Evolutionary conservation across 2,888 invertebrate species (phyloP).

Genomic region (Lagria hirta): DNA sequence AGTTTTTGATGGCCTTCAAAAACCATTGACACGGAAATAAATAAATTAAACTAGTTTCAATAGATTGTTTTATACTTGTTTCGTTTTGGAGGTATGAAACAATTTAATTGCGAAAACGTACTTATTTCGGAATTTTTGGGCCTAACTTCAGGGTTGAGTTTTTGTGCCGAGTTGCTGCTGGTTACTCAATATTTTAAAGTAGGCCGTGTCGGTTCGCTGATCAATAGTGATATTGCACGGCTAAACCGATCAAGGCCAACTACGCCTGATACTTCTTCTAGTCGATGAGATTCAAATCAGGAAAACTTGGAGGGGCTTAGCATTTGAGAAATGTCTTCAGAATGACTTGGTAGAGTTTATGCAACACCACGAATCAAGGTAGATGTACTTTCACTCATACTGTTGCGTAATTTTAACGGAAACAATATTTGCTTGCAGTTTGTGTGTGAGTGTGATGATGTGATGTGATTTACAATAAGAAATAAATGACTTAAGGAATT

Average conservation of each 20-base stretch:
- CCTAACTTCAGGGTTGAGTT: constrained; percentile 1
- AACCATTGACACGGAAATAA: no score
- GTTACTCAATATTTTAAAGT: constrained; percentile 32
- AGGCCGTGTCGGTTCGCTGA: constrained; percentile 32
- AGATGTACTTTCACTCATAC: constrained; percentile 46
- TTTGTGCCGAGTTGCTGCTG: constrained; percentile 3
- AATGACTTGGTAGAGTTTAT: constrained; percentile 34
- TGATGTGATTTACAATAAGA: no score
- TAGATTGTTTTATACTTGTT: no score
- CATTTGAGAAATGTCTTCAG: constrained; percentile 25
- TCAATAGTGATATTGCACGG: constrained; percentile 25
- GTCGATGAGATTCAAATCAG: constrained; percentile 18
- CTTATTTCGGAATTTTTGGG: no score
- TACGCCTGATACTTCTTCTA: constrained; percentile 24
- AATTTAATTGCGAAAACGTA: no score
- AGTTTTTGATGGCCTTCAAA: no score
- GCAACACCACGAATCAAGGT: constrained; percentile 44
- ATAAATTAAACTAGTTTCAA: no score
- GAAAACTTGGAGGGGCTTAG: constrained; percentile 7
- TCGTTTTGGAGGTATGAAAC: no score
- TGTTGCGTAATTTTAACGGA: constrained; percentile 40
- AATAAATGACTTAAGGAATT: no score
- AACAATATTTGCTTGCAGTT: constrained; percentile 32
- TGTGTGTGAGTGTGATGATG: no score
- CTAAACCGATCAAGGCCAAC: constrained; percentile 35